Percentiles rank a stretch among this genome's conserved stretches.
These are phyloP conservation scores for Thamnophis sirtalis DNA, from an alignment of 2,113 vertebrate species.

Conservation along the genomic window DNA sequence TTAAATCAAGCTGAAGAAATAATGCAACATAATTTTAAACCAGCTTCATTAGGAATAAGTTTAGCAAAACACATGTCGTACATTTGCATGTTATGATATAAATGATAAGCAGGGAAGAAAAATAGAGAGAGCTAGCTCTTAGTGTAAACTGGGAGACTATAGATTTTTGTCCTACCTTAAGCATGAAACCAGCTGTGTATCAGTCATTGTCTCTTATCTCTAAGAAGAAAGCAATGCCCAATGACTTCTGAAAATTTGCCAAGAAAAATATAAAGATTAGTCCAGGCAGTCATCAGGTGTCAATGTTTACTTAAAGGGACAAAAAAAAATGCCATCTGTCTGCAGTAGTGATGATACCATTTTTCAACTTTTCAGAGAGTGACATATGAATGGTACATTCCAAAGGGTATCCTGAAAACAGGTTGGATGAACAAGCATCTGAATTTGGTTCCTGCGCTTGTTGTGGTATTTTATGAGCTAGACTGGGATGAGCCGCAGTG, in stretches of 20 bases:
- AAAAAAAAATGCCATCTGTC: not conserved
- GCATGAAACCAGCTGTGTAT: fast-evolving
- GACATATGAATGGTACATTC: conserved; percentile 98
- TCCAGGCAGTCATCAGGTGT: not conserved
- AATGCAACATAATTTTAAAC: not conserved
- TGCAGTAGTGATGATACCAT: not conserved
- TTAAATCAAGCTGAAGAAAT: not conserved
- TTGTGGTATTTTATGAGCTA: conserved; percentile 95
- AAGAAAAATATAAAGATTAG: not conserved
- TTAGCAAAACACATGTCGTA: not conserved
- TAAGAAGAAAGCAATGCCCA: not conserved
- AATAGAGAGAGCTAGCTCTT: not conserved
- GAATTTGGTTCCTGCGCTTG: conserved; percentile 92
- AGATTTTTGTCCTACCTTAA: not conserved
- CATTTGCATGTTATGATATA: not conserved
- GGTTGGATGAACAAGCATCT: conserved; percentile 99
- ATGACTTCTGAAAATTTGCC: not conserved
- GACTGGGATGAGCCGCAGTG: conserved; percentile 97
- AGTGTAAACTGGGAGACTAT: not conserved
- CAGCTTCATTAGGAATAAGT: not conserved
- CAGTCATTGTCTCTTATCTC: not conserved
- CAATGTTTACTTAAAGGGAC: not conserved
- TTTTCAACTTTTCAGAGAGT: conserved; percentile 77
- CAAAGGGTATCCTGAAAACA: conserved; percentile 96
- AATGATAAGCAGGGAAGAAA: not conserved